Percentiles rank a stretch among this genome's conserved stretches.
phyloP scores from a whole-genome alignment of 2,888 invertebrate species.

The Chrysodeixis includens region DNA sequence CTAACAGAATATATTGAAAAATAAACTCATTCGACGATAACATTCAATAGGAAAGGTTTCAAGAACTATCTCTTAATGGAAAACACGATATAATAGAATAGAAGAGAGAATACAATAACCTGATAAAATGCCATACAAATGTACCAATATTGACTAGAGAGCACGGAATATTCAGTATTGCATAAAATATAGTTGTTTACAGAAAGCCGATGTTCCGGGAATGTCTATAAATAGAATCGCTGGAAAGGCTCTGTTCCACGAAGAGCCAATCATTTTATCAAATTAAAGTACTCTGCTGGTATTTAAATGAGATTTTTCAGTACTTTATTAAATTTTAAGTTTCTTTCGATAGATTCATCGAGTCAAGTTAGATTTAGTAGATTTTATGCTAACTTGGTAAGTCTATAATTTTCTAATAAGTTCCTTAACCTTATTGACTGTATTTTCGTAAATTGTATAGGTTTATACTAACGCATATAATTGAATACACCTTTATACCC shows the following conservation, averaged over 20 bases:
- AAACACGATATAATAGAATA: no score
- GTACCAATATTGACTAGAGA: neutral
- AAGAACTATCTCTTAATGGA: no score
- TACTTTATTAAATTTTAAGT: slow-evolving; percentile 6
- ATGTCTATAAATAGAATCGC: slow-evolving; percentile 8
- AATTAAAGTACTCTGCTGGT: neutral
- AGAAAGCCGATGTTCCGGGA: slow-evolving; percentile 16
- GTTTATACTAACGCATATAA: no score
- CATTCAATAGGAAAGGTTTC: no score
- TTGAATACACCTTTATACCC: no score
- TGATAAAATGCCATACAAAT: neutral
- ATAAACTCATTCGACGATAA: no score
- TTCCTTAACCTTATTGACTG: no score
- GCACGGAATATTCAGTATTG: slow-evolving; percentile 5
- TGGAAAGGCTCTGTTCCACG: slow-evolving; percentile 10
- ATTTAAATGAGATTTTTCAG: slow-evolving; percentile 1
- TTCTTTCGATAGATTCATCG: slow-evolving; percentile 5
- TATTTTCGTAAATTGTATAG: no score
- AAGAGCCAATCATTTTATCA: slow-evolving; percentile 13
- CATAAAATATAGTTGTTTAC: slow-evolving; percentile 16
- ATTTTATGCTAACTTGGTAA: neutral
- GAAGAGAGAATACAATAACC: no score
- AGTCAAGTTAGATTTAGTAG: neutral
- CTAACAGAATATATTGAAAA: no score
- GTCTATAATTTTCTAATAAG: neutral